Conservation (phyloP, 2,113 vertebrate species). For the Eulacestoma nigropectus region DNA sequence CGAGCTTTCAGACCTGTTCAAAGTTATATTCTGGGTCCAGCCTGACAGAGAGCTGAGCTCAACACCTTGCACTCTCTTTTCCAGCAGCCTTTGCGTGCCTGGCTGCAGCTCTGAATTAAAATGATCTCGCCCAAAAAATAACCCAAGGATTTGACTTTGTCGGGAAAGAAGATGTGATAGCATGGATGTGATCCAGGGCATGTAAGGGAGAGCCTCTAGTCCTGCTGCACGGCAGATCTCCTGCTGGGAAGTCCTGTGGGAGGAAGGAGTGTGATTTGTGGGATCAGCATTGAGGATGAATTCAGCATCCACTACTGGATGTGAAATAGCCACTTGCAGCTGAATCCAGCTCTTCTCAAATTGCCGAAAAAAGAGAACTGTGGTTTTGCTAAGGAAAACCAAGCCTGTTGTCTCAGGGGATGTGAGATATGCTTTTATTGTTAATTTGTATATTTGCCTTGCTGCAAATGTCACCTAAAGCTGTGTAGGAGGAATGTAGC, state of each 20-base stretch:
- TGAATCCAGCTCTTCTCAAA: neutral
- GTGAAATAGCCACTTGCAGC: neutral
- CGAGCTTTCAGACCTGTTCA: neutral
- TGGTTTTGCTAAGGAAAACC: neutral
- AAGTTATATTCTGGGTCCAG: neutral
- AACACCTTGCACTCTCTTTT: neutral
- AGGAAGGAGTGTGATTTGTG: neutral
- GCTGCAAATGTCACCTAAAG: neutral
- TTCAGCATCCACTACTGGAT: neutral
- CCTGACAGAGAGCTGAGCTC: neutral
- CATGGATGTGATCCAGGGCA: neutral
- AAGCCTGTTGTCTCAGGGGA: neutral
- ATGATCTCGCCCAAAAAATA: fast-evolving
- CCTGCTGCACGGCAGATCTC: neutral
- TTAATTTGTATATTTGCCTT: conserved; percentile 13
- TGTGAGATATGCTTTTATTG: neutral
- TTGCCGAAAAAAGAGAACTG: neutral
- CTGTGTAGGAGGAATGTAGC: neutral
- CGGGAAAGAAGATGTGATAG: neutral
- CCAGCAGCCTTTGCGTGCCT: fast-evolving
- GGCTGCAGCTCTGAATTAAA: neutral
- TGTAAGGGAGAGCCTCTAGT: neutral
- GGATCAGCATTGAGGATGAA: neutral
- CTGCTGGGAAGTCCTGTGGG: neutral
- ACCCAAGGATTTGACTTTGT: neutral